Evolutionary conservation across 2,888 invertebrate genomes (phyloP).

Genomic region (Agapetus fuscipes): DNA sequence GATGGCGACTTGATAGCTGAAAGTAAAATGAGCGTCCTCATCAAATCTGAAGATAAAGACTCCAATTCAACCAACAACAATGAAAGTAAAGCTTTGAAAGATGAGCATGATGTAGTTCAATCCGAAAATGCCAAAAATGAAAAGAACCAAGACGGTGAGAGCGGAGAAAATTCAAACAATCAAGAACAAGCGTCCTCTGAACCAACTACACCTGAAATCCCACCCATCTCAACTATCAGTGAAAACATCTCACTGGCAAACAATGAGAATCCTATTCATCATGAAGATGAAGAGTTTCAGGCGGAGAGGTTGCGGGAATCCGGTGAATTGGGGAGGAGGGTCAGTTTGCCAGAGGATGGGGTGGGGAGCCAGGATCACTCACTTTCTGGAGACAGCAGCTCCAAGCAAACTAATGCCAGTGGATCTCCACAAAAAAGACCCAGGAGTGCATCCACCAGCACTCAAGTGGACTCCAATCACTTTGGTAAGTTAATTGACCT

Average conservation of each 20-base stretch:
- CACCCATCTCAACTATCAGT: slow-evolving; percentile 64
- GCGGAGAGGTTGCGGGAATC: slow-evolving; percentile 25
- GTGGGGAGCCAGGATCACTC: slow-evolving; percentile 35
- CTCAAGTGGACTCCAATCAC: slow-evolving; percentile 77
- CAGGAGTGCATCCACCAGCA: slow-evolving; percentile 69
- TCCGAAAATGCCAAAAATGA: slow-evolving; percentile 36
- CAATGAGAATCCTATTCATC: slow-evolving; percentile 32
- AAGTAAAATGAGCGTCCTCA: slow-evolving; percentile 30
- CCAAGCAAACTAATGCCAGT: slow-evolving; percentile 21
- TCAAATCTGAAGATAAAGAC: slow-evolving; percentile 24
- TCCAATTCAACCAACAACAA: slow-evolving; percentile 13
- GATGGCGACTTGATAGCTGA: slow-evolving; percentile 35
- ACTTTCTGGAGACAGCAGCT: slow-evolving; percentile 23
- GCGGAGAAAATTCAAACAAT: slow-evolving; percentile 23
- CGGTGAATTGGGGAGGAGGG: slow-evolving; percentile 40
- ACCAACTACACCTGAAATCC: slow-evolving; percentile 46
- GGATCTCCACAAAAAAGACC: slow-evolving; percentile 61
- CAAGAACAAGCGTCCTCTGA: slow-evolving; percentile 29
- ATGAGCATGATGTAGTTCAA: slow-evolving; percentile 24
- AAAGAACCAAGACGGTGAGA: slow-evolving; percentile 29
- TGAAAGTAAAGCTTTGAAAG: slow-evolving; percentile 23
- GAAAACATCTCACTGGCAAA: slow-evolving; percentile 53
- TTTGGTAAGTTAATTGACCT: slow-evolving; percentile 60
- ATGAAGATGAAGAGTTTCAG: slow-evolving; percentile 26
- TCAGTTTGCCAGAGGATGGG: slow-evolving; percentile 50